Evolutionary conservation across 2,888 invertebrate species (phyloP).

Genomic region (Belgica antarctica): DNA sequence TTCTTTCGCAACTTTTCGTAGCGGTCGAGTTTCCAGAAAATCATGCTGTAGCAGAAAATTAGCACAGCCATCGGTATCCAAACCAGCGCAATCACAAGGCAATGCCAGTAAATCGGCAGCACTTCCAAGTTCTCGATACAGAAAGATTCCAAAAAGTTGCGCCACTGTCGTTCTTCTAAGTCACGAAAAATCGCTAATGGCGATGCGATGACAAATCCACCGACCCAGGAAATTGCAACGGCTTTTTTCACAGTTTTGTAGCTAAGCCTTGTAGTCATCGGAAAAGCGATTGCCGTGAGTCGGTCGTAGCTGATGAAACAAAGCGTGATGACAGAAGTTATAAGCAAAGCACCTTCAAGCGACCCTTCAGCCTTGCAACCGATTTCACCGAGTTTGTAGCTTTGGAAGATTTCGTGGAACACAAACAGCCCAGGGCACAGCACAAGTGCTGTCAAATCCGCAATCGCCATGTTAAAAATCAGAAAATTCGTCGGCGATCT

Average conservation of each 20-base stretch:
- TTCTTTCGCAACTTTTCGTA: slow-evolving; percentile 63
- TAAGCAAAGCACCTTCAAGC: slow-evolving; percentile 54
- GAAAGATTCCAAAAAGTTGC: slow-evolving; percentile 70
- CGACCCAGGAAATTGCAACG: slow-evolving; percentile 66
- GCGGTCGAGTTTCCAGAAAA: slow-evolving; percentile 66
- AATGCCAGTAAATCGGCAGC: slow-evolving; percentile 74
- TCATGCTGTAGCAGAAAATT: slow-evolving; percentile 70
- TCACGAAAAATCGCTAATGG: slow-evolving; percentile 65
- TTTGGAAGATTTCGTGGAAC: slow-evolving; percentile 72
- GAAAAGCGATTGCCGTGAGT: slow-evolving; percentile 74
- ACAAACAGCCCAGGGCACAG: slow-evolving; percentile 76
- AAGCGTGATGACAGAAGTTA: slow-evolving; percentile 38
- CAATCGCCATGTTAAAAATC: slow-evolving; percentile 71
- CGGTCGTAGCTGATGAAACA: slow-evolving; percentile 68
- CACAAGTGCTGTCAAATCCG: slow-evolving; percentile 65
- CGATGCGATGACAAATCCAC: slow-evolving; percentile 62
- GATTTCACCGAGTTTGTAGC: slow-evolving; percentile 68
- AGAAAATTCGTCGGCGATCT: slow-evolving; percentile 70
- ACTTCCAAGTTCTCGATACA: slow-evolving; percentile 68
- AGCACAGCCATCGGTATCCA: slow-evolving; percentile 75
- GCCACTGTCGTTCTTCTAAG: slow-evolving; percentile 72
- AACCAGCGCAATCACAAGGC: slow-evolving; percentile 70
- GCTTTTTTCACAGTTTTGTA: slow-evolving; percentile 64
- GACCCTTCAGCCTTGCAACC: slow-evolving; percentile 78
- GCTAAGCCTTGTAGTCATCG: slow-evolving; percentile 68